A percentile compares a stretch with the other conserved stretches of the same genome.
phyloP scores from a whole-genome alignment of 2,797 vertebrate genomes.

The Chrysocyon brachyurus region DNA sequence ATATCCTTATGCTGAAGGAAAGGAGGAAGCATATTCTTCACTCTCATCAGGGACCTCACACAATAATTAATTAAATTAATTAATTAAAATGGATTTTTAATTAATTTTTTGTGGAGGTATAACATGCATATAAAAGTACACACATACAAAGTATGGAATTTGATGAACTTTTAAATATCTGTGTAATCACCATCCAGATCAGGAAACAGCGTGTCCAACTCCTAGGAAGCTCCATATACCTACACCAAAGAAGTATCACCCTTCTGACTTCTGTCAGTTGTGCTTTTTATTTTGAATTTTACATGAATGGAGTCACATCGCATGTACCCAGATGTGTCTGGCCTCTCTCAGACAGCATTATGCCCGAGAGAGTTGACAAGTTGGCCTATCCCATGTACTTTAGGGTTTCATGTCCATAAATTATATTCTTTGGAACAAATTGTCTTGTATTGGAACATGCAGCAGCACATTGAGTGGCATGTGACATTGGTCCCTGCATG shows the following conservation, averaged over 20 bases:
- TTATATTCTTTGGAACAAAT: neutral
- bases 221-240: neutral
- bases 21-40: neutral
- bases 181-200: neutral
- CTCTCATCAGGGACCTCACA: neutral
- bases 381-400: neutral
- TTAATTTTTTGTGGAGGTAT: neutral
- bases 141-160: neutral
- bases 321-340: neutral
- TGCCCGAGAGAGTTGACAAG: neutral
- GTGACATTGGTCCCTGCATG: neutral
- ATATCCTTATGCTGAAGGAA: neutral
- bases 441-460: neutral
- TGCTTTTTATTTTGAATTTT: slow-evolving; percentile 24
- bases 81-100: neutral
- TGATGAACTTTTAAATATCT: neutral
- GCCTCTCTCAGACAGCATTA: neutral
- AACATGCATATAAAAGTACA: neutral
- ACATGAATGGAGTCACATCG: neutral
- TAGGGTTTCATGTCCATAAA: neutral
- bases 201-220: neutral
- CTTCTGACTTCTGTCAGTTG: neutral
- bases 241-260: neutral
- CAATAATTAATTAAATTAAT: neutral
- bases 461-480: neutral